Conservation (phyloP, 2,888 invertebrate species). For the Calephelis perditalis region DNA sequence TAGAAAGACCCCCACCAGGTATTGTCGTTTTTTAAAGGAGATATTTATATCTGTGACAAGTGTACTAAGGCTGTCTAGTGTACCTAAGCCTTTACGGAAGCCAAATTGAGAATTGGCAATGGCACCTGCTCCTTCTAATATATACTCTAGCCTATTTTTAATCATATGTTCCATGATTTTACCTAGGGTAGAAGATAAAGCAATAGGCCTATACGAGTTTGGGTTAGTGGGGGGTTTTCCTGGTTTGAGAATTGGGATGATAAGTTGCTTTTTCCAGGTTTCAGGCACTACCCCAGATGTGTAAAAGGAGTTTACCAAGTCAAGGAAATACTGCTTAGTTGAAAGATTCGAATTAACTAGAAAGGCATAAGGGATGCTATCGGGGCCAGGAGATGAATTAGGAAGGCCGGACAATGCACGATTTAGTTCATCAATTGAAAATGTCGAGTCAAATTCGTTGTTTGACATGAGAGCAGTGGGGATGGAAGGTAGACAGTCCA, state of each 20-base stretch:
- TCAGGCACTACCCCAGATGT: constrained; percentile 14
- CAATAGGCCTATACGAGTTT: constrained; percentile 23
- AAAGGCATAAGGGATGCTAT: constrained; percentile 28
- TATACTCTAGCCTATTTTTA: constrained; percentile 18
- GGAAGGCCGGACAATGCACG: constrained; percentile 15
- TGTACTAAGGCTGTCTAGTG: constrained; percentile 11
- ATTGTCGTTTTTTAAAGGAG: constrained; percentile 3
- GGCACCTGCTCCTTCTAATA: not conserved
- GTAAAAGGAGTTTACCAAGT: constrained; percentile 20
- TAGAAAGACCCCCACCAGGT: constrained; percentile 22
- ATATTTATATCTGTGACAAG: constrained; percentile 13
- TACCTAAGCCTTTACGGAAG: constrained; percentile 11
- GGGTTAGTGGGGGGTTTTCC: constrained; percentile 19
- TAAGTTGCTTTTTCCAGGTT: constrained; percentile 22
- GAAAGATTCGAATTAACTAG: constrained; percentile 6
- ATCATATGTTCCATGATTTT: constrained; percentile 26
- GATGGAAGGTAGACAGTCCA: not conserved
- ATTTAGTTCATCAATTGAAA: constrained; percentile 22
- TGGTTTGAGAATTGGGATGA: constrained; percentile 22
- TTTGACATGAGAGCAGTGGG: not conserved
- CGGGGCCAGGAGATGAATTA: constrained; percentile 25
- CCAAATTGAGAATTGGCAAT: constrained; percentile 5
- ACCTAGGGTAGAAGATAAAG: constrained; percentile 20
- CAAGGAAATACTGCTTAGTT: constrained; percentile 10
- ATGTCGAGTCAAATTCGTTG: constrained; percentile 18